Evolutionary conservation across 2,113 vertebrate genomes (phyloP).

Genomic region (Amazona vittata): DNA sequence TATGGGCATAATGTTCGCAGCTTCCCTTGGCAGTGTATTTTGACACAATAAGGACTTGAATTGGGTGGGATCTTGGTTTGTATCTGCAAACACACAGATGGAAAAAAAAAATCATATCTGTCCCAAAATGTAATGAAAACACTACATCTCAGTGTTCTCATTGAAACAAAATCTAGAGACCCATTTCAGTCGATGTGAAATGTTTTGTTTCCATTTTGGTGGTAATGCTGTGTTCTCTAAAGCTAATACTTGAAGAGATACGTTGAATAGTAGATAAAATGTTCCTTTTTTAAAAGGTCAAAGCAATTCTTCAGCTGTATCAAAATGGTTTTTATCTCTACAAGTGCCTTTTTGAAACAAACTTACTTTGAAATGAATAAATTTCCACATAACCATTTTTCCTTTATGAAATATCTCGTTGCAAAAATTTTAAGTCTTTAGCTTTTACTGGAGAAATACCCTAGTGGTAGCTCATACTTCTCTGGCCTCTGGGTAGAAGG

Average conservation of each 20-base stretch:
- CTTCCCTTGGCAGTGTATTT: not conserved
- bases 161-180: not conserved
- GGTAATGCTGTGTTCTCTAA: not conserved
- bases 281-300: constrained; percentile 26
- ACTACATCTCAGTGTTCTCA: not conserved
- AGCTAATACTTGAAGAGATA: not conserved
- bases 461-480: not conserved
- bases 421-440: not conserved
- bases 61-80: not conserved
- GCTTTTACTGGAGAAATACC: not conserved
- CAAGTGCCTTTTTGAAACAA: not conserved
- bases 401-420: not conserved
- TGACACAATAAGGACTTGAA: not conserved
- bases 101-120: not conserved
- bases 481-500: not conserved
- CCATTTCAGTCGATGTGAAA: not conserved
- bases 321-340: not conserved
- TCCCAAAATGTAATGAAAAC: constrained; percentile 12
- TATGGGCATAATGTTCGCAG: not conserved
- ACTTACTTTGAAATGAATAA: not conserved
- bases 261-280: not conserved
- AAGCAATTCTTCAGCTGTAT: constrained; percentile 11
- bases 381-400: not conserved
- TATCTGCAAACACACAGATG: not conserved
- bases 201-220: constrained; percentile 10